Evolutionary conservation across 2,113 vertebrate species (phyloP), one percentile per base, ranked within the genome.

Genomic region (Thunnus maccoyii): DNA sequence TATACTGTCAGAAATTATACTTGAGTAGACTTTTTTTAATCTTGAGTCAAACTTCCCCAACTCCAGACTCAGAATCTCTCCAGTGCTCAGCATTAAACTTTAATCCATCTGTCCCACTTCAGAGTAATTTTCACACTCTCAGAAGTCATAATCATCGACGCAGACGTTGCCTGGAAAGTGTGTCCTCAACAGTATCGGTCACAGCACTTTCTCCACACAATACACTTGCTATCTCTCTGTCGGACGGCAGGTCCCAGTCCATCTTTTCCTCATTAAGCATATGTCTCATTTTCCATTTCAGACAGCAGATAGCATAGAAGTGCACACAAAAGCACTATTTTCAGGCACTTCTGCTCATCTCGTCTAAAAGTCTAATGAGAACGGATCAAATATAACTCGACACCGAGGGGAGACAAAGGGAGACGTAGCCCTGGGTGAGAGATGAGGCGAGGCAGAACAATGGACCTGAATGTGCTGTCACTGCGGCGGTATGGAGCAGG

Each of bases 211-310:
- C 63, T 67, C 69, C 41, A 22, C 65, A 87, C 85, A 91, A 88
- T 79, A 20, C 32, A 2, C 36, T 69, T 50, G 60, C 70, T 89
- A 82, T 91, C 88, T 85, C 10, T 56, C 50, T 17, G 76, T 77
- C 6, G 25, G 84, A 60, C 64, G 3, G 48, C 64, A 22, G 69
- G 76, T 88, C 92, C 90, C 92, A 75, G 83, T 71, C 84, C 86
- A 85, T 75, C 87, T 30, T 62, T n/a, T 60, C 71, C 92, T 95
- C 91, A 95, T 96, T 96, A 96, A 86, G 93, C 95, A 95, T 96
- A 95, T 95, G 95, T 94, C 91, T 93, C 83, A 85, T 86, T 90
- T 89, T 95, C 89, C 86, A 90, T 90, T 95, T 88, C 89, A 94
- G 93, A 91, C 83, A 41, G 65, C 58, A 92, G 91, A 95, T 93